Evolutionary conservation across 1,140 invertebrate genomes (phyloP).

Genomic region (Brachionus rubens): DNA sequence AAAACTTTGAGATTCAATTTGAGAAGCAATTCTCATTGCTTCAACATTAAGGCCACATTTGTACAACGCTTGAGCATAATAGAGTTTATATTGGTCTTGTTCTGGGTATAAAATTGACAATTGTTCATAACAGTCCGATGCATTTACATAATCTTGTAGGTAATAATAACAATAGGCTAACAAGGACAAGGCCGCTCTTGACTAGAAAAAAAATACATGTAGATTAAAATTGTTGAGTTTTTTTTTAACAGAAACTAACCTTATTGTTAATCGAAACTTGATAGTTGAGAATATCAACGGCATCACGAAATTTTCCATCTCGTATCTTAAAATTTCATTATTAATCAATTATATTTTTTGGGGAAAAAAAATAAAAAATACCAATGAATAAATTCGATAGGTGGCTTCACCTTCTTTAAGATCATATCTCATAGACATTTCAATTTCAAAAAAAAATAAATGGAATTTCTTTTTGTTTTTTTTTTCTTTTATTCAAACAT

Average conservation of each 20-base stretch:
- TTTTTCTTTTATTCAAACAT: neutral
- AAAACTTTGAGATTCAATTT: slow-evolving; percentile 72
- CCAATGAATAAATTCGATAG: slow-evolving; percentile 39
- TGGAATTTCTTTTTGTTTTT: neutral
- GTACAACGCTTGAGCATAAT: slow-evolving; percentile 81
- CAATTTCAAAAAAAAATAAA: neutral
- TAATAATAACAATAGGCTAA: slow-evolving; percentile 94
- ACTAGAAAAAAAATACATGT: slow-evolving; percentile 60
- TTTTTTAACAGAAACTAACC: too few relatives aligned
- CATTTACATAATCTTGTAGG: slow-evolving; percentile 86
- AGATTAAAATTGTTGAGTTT: too few relatives aligned
- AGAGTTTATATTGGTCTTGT: slow-evolving; percentile 80
- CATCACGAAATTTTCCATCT: slow-evolving; percentile 45
- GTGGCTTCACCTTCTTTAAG: slow-evolving; percentile 38
- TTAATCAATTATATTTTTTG: neutral
- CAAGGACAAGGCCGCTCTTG: slow-evolving; percentile 83
- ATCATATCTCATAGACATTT: slow-evolving; percentile 46
- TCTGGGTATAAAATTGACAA: slow-evolving; percentile 67
- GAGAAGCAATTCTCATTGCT: slow-evolving; percentile 76
- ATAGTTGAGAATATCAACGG: slow-evolving; percentile 40
- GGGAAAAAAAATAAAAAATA: neutral
- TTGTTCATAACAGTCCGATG: slow-evolving; percentile 91
- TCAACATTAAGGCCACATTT: slow-evolving; percentile 88
- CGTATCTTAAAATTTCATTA: slow-evolving; percentile 13
- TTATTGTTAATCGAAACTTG: slow-evolving; percentile 36